These are phyloP conservation scores for Castor canadensis DNA, from an alignment of 2,113 vertebrate genomes.

Conservation along the genomic window DNA sequence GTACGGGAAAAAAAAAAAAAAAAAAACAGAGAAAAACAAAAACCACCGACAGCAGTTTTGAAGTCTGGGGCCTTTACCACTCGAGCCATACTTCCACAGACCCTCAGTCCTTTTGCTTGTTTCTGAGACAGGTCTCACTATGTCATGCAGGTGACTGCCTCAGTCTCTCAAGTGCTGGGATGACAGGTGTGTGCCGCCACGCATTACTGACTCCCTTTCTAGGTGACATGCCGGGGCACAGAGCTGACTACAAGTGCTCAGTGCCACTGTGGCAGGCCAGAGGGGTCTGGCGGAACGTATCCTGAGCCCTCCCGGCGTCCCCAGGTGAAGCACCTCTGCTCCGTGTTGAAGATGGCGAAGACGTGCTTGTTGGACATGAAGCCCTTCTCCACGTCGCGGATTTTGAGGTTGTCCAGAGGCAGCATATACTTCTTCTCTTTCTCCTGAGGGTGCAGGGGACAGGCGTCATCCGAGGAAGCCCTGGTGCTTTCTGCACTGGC, in stretches of 20 bases:
- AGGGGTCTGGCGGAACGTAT: rapidly evolving
- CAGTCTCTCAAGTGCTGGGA: too few relatives aligned
- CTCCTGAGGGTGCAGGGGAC: conserved; percentile 83
- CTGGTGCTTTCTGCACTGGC: too few relatives aligned
- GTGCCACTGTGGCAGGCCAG: background rate
- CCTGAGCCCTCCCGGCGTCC: background rate
- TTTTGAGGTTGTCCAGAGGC: conserved; percentile 95
- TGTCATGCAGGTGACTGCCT: too few relatives aligned
- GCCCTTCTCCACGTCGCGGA: conserved; percentile 96
- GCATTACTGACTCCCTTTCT: background rate
- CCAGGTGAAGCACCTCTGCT: conserved; percentile 88
- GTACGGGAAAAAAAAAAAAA: too few relatives aligned
- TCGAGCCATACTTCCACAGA: too few relatives aligned
- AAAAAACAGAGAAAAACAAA: too few relatives aligned
- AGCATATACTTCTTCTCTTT: conserved; percentile 99
- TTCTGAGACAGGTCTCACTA: too few relatives aligned
- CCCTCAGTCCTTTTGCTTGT: too few relatives aligned
- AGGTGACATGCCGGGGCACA: background rate
- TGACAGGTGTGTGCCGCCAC: background rate
- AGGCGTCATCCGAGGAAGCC: background rate
- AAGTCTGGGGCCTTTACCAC: too few relatives aligned
- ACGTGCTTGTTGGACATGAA: conserved; percentile 98
- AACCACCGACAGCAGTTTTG: too few relatives aligned
- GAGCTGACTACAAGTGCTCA: background rate
- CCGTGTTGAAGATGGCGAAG: conserved; percentile 97